Conservation (phyloP, 2,888 invertebrate species). For the Leptopilina drosophilae region DNA sequence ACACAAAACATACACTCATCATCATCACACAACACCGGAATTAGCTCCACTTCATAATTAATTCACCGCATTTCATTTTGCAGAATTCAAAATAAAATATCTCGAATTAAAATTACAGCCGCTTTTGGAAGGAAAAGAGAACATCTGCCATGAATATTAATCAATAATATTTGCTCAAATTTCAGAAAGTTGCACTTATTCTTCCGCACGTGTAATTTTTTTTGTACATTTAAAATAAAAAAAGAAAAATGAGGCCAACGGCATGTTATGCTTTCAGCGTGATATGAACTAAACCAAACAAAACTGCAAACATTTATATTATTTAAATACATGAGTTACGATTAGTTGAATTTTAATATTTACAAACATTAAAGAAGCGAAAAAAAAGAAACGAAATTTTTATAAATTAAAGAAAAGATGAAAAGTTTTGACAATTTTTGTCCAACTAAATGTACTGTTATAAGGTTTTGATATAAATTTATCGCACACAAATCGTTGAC, state of each 20-base stretch:
- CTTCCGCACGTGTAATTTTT: conserved; percentile 23
- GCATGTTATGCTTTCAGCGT: conserved; percentile 7
- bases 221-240: background rate
- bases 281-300: background rate
- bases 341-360: too few species aligned
- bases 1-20: too few species aligned
- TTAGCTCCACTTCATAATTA: too few species aligned
- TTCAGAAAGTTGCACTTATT: conserved; percentile 16
- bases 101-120: background rate
- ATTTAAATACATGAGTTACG: background rate
- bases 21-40: too few species aligned
- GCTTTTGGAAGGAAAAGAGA: too few species aligned
- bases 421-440: background rate
- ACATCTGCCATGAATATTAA: background rate
- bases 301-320: background rate
- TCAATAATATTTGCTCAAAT: conserved; percentile 16
- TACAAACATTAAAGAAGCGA: too few species aligned
- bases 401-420: background rate
- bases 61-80: too few species aligned
- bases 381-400: too few species aligned
- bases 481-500: background rate
- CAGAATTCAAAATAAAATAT: background rate
- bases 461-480: background rate
- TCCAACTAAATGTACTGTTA: too few species aligned
- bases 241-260: background rate